phyloP scores from a whole-genome alignment of 2,113 vertebrate genomes.

The Pelodiscus sinensis region DNA sequence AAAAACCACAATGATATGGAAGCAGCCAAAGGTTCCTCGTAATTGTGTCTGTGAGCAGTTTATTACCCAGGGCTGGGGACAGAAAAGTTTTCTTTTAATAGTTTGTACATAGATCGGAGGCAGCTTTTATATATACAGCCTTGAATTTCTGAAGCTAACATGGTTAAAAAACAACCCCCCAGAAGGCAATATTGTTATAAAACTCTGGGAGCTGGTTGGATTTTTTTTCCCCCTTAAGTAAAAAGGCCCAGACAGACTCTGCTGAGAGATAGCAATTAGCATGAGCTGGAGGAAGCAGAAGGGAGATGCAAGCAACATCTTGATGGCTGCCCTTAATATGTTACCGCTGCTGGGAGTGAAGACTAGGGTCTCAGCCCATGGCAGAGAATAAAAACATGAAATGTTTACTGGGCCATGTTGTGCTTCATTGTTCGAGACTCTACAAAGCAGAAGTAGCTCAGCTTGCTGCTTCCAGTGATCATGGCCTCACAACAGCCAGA shows the following conservation, averaged over 20 bases:
- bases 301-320: conserved; percentile 6
- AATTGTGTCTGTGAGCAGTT: conserved; percentile 3
- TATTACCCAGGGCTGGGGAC: not conserved
- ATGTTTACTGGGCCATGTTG: not conserved
- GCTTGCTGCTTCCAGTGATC: not conserved
- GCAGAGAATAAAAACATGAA: conserved; percentile 3
- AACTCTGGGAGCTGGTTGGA: not conserved
- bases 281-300: conserved; percentile 1
- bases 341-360: not conserved
- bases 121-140: not conserved
- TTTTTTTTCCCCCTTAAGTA: not conserved
- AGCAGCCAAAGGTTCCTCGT: conserved; percentile 1
- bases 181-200: not conserved
- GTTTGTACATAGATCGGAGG: not conserved
- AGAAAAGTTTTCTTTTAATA: not conserved
- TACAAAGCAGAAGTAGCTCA: not conserved
- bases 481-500: not conserved
- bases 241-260: conserved; percentile 3
- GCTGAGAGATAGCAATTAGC: conserved; percentile 40
- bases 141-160: conserved; percentile 7
- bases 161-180: not conserved
- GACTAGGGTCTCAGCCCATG: not conserved
- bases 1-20: not conserved
- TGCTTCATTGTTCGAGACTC: conserved; percentile 12
- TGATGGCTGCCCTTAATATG: conserved; percentile 17